These are phyloP conservation scores for Cerastis rubricosa DNA, from an alignment of 2,888 invertebrate genomes.

Conservation along the genomic window DNA sequence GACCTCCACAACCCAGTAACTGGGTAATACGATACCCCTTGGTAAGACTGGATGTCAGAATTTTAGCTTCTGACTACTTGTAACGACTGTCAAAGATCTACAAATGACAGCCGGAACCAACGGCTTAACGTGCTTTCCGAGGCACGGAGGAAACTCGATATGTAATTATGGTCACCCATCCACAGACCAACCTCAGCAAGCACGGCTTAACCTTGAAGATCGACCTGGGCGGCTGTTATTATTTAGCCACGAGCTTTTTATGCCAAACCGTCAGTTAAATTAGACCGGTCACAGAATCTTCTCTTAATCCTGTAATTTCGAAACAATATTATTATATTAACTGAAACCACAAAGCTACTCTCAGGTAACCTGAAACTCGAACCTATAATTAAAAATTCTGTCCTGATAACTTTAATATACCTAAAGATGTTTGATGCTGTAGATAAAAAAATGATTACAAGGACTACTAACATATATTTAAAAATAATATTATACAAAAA, in stretches of 20 bases:
- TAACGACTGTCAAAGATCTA: no score
- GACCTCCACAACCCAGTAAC: no score
- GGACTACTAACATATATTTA: background rate
- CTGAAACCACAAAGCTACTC: background rate
- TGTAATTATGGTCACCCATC: no score
- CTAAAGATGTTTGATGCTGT: background rate
- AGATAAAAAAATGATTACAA: background rate
- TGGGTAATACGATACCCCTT: no score
- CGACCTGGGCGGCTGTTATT: no score
- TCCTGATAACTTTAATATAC: background rate
- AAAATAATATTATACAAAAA: background rate
- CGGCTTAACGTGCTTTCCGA: no score
- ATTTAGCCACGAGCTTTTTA: background rate
- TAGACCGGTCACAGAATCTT: background rate
- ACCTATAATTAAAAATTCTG: background rate
- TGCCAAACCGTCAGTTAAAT: background rate
- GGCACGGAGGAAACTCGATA: no score
- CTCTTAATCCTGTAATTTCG: background rate
- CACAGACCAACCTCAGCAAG: no score
- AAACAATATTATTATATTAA: background rate
- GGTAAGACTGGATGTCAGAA: no score
- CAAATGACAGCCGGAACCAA: no score
- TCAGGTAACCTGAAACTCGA: background rate
- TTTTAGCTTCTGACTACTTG: no score
- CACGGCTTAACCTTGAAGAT: no score